Evolutionary conservation across 2,113 vertebrate species (phyloP).

Genomic region (Syrrhaptes paradoxus): DNA sequence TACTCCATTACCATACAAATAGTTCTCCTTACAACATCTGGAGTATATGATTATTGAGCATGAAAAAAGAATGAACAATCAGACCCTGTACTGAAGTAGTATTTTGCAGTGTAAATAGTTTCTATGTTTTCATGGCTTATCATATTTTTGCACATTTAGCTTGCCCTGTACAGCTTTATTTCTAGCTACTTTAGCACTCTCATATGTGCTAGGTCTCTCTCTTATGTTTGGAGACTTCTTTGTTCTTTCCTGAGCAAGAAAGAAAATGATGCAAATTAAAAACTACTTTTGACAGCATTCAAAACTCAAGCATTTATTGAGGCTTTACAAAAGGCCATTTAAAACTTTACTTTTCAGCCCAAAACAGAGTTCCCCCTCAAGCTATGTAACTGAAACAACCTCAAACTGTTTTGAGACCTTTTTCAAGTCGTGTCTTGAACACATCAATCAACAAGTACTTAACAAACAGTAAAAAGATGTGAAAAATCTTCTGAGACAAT

Average conservation of each 20-base stretch:
- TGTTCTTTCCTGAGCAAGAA: not conserved
- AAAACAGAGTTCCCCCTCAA: not conserved
- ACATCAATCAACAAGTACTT: not conserved
- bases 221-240: not conserved
- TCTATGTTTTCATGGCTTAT: not conserved
- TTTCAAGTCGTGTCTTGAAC: not conserved
- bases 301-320: not conserved
- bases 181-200: not conserved
- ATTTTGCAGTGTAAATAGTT: not conserved
- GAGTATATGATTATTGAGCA: not conserved
- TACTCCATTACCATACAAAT: accelerated
- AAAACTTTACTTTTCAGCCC: not conserved
- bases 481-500: not conserved
- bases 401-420: not conserved
- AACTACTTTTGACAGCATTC: not conserved
- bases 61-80: not conserved
- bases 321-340: not conserved
- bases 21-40: not conserved
- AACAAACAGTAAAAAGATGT: not conserved
- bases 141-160: not conserved
- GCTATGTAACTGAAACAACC: not conserved
- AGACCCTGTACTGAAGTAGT: too few species aligned
- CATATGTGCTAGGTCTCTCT: not conserved
- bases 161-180: not conserved
- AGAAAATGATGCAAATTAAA: not conserved